Base-by-base conservation (phyloP, 2,113 vertebrate genomes). In the Macroglossus sobrinus region DNA sequence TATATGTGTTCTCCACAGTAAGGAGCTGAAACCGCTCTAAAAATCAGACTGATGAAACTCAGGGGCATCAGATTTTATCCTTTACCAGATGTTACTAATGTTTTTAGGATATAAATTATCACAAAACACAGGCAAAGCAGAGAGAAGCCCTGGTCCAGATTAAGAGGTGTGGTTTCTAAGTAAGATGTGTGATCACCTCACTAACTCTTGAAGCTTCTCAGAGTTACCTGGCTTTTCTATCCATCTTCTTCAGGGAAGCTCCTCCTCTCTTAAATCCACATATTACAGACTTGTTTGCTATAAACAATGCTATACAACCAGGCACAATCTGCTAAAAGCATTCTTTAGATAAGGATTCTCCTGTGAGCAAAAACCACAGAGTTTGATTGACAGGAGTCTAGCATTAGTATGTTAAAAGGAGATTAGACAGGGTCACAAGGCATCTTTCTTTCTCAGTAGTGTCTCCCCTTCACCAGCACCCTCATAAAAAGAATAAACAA, bases 261-360 rank as follows among this genome's bases (percentile, higher is more conserved):
- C 15, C 50, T 38, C 1, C 33, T 10, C 14, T 80, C 57, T n/a
- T 21, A 66, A 84, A 93, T 64, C 30, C 75, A 53, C 53, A 66
- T 30, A 92, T 53, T 84, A 38, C 40, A 84, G 84, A 43, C 59
- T 59, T 79, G 71, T 94, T 92, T 82, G 91, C 47, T 93, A 33
- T 81, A 84, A 69, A 38, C 38, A 63, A 38, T 74, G 21, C 64
- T 84, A 66, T 13, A 50, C n/a, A 82, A 80, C 13, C 53, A 78
- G 69, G 74, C 15, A 59, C 30, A 59, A 59, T 92, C 84, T 71
- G 45, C 84, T 86, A 81, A 96, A 94, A 89, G 81, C 68, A 89
- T 71, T 79, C 66, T 24, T 95, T 66, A 92, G 88, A 82, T 78
- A 92, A 92, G 66, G n/a, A 76, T 45, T 85, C 38, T 74, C 33